Evolutionary conservation across 1,140 invertebrate genomes (phyloP).

Genomic region (Drosophila murphyi): DNA sequence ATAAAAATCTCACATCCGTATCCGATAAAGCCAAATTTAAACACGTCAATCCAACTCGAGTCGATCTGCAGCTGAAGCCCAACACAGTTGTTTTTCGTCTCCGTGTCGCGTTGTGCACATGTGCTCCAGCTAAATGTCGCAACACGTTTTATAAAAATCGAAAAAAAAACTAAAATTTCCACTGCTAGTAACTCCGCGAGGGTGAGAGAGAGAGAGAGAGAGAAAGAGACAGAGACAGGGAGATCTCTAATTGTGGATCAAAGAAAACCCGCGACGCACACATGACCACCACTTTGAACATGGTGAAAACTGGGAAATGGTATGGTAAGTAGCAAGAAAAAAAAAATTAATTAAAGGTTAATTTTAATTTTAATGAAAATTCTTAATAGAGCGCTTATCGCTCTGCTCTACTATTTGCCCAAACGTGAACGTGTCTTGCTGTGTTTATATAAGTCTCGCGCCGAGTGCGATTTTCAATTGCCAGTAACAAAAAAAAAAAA

Average conservation of each 20-base stretch:
- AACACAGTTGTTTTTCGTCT: neutral
- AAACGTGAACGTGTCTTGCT: constrained; percentile 48
- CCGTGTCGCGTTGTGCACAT: constrained; percentile 45
- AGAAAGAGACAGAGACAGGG: constrained; percentile 9
- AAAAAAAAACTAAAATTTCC: constrained; percentile 43
- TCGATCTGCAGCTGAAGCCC: neutral
- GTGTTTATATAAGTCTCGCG: constrained; percentile 48
- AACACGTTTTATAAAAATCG: constrained; percentile 65
- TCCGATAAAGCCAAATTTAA: constrained; percentile 10
- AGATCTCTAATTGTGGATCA: constrained; percentile 13
- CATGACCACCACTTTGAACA: constrained; percentile 75
- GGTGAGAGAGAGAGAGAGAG: neutral
- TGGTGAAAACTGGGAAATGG: constrained; percentile 78
- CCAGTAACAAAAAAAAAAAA: constrained; percentile 4
- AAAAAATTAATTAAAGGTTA: neutral
- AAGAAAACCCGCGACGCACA: constrained; percentile 63
- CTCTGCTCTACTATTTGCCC: neutral
- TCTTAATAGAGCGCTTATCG: neutral
- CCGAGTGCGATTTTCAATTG: constrained; percentile 29
- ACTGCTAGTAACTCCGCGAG: constrained; percentile 32
- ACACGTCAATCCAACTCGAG: neutral
- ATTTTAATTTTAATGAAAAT: neutral
- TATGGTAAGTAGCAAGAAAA: constrained; percentile 58
- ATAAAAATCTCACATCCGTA: neutral
- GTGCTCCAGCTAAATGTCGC: constrained; percentile 64